phyloP scores from a whole-genome alignment of 2,113 vertebrate species.

The Lethenteron camtschaticum region DNA sequence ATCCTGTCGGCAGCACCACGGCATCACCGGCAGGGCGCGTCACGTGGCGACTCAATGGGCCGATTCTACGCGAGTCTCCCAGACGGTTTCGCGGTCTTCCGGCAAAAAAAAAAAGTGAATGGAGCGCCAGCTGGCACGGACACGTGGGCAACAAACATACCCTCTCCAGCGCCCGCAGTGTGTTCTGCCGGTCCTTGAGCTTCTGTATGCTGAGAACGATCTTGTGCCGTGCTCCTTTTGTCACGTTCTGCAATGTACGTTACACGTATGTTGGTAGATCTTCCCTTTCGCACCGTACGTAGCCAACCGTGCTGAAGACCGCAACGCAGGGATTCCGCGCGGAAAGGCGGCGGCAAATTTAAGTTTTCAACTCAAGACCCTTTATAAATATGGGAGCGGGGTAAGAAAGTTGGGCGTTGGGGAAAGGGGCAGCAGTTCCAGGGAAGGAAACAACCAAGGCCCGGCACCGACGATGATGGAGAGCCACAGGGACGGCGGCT shows the following conservation, averaged over 20 bases:
- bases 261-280: no score
- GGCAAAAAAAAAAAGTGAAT: not conserved
- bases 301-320: no score
- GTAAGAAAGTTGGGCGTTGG: no score
- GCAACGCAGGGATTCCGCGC: no score
- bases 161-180: slow-evolving; percentile 73
- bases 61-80: not conserved
- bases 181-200: slow-evolving; percentile 51
- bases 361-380: no score
- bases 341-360: no score
- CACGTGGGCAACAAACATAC: slow-evolving; percentile 19
- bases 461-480: no score
- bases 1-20: not conserved
- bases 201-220: slow-evolving; percentile 86
- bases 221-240: slow-evolving; percentile 77
- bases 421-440: no score
- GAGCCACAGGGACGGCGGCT: no score
- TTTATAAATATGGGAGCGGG: no score
- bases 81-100: not conserved
- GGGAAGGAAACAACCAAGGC: no score
- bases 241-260: slow-evolving; percentile 40
- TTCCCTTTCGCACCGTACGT: no score
- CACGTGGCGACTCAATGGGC: not conserved
- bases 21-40: not conserved
- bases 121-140: not conserved